These are phyloP conservation scores for Hypocryptadius cinnamomeus DNA, from an alignment of 2,113 vertebrate genomes.

Conservation along the genomic window DNA sequence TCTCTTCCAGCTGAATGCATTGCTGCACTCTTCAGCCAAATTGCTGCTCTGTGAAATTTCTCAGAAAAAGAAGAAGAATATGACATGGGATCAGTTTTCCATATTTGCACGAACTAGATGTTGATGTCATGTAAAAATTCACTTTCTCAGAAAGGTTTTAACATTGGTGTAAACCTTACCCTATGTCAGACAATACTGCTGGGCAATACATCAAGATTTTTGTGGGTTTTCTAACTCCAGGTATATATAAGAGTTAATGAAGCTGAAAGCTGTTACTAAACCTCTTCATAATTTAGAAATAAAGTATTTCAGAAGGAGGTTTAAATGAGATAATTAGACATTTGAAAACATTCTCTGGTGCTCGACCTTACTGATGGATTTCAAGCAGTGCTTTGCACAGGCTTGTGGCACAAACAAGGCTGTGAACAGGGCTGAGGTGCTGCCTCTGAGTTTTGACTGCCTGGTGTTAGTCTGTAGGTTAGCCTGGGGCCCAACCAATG, in stretches of 20 bases:
- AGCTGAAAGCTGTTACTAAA: slow-evolving; percentile 56
- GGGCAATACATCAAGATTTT: neutral
- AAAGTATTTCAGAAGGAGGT: neutral
- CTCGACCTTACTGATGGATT: neutral
- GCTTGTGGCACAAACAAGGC: neutral
- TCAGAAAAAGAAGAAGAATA: neutral
- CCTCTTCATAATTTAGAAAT: slow-evolving; percentile 47
- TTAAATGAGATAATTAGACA: slow-evolving; percentile 45
- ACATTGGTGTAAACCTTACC: neutral
- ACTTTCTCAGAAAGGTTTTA: neutral
- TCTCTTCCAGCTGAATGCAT: neutral
- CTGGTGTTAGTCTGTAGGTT: neutral
- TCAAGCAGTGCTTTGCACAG: neutral
- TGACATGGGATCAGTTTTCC: neutral
- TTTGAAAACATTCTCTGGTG: neutral
- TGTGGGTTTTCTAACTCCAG: neutral
- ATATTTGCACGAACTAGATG: neutral
- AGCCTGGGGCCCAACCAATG: neutral
- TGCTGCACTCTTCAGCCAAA: neutral
- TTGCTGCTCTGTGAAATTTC: neutral
- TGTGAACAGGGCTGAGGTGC: neutral
- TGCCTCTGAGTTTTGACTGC: neutral
- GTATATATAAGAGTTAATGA: slow-evolving; percentile 27
- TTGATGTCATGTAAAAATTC: neutral
- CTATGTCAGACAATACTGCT: neutral